Evolutionary conservation across 53 echinoderm and acorn worm genomes (phyloP).

Genomic region (Paelopatides confundens): DNA sequence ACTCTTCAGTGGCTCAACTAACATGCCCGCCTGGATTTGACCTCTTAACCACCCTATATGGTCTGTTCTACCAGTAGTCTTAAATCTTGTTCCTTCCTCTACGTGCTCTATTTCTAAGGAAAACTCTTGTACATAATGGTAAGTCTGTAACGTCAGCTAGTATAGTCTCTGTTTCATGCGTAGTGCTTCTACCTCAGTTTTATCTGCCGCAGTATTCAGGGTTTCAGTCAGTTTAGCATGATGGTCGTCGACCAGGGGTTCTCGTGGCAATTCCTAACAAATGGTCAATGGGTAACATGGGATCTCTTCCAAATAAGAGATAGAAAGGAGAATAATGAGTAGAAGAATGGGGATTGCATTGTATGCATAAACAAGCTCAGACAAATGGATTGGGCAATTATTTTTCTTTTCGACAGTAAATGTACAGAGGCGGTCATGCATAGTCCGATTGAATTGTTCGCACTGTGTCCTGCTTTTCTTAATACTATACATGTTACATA

Average conservation of each 20-base stretch:
- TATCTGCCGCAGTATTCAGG: too few relatives aligned
- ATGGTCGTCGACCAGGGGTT: too few relatives aligned
- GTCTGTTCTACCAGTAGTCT: constrained; percentile 33
- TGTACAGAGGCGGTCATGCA: constrained; percentile 73
- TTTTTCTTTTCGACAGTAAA: constrained; percentile 56
- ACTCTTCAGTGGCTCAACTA: constrained; percentile 51
- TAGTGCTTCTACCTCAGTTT: constrained; percentile 27
- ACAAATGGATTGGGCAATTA: constrained; percentile 47
- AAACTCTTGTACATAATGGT: constrained; percentile 47
- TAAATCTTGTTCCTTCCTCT: constrained; percentile 54
- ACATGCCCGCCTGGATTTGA: constrained; percentile 63
- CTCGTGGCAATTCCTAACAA: constrained; percentile 26
- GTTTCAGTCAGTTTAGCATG: too few relatives aligned
- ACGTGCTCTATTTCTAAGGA: constrained; percentile 13
- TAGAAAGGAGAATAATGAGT: constrained; percentile 68
- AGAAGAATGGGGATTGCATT: constrained; percentile 65
- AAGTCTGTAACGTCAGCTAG: constrained; percentile 15
- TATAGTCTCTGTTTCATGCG: constrained; percentile 13
- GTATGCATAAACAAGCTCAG: constrained; percentile 57
- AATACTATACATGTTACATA: constrained; percentile 63
- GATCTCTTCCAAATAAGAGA: constrained; percentile 69
- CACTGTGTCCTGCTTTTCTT: constrained; percentile 51
- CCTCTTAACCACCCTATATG: constrained; percentile 50
- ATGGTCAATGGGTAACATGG: constrained; percentile 47
- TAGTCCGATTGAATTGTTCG: constrained; percentile 69